Conservation (phyloP, 1,140 invertebrate species). For the Mactra quadrangularis region DNA sequence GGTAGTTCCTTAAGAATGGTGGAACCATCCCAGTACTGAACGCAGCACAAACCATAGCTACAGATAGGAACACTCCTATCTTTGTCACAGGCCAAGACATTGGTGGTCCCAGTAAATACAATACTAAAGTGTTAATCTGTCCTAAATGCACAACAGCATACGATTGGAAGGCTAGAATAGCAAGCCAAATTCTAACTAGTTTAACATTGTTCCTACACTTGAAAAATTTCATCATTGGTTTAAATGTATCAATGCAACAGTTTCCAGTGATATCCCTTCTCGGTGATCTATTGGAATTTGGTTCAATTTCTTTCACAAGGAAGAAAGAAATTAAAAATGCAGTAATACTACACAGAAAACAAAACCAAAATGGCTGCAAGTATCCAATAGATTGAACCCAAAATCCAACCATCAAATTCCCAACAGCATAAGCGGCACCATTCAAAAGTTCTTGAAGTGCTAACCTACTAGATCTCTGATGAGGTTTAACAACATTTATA, state of each 20-base stretch:
- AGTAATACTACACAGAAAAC: slow-evolving; percentile 75
- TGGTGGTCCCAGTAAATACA: slow-evolving; percentile 76
- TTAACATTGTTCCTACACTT: slow-evolving; percentile 75
- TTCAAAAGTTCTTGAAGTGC: slow-evolving; percentile 80
- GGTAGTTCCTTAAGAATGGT: slow-evolving; percentile 73
- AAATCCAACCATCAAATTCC: slow-evolving; percentile 81
- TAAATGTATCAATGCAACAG: slow-evolving; percentile 78
- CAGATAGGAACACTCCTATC: slow-evolving; percentile 78
- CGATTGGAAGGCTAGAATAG: slow-evolving; percentile 79
- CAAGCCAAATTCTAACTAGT: slow-evolving; percentile 78
- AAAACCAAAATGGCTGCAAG: slow-evolving; percentile 79
- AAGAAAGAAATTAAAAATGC: slow-evolving; percentile 79
- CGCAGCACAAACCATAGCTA: slow-evolving; percentile 78
- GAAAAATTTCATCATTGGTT: slow-evolving; percentile 75
- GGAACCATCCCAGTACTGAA: slow-evolving; percentile 73
- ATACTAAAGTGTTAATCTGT: slow-evolving; percentile 77
- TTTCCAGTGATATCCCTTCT: slow-evolving; percentile 69
- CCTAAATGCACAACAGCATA: slow-evolving; percentile 80
- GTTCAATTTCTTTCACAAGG: slow-evolving; percentile 73
- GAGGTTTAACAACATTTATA: slow-evolving; percentile 74
- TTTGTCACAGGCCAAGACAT: slow-evolving; percentile 74
- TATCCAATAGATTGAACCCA: slow-evolving; percentile 79
- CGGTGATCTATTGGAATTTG: slow-evolving; percentile 53
- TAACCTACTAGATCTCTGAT: slow-evolving; percentile 76
- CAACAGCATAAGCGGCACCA: slow-evolving; percentile 78